Conservation (phyloP, 2,797 vertebrate genomes). For the Crossoptilon crossoptilon region DNA sequence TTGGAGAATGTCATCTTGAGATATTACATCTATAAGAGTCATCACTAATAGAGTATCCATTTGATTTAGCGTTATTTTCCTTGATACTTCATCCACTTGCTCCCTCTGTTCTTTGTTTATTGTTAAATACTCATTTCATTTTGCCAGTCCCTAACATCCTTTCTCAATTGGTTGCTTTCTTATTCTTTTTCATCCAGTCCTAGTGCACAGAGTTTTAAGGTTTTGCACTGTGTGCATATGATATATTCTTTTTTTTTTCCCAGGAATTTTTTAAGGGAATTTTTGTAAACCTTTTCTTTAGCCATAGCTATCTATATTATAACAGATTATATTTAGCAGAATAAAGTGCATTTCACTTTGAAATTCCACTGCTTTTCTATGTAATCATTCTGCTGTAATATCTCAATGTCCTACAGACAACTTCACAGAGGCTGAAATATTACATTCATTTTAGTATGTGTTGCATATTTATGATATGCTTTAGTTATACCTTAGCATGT, state of each 20-base stretch:
- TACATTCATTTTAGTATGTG: neutral
- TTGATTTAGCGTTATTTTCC: conserved; percentile 40
- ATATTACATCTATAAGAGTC: neutral
- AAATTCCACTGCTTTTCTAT: neutral
- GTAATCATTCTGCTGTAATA: neutral
- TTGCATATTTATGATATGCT: neutral
- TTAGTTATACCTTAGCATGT: neutral
- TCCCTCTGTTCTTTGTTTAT: conserved; percentile 14
- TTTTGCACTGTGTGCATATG: accelerated
- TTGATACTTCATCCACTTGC: conserved; percentile 18
- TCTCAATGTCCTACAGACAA: neutral
- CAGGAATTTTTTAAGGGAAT: neutral
- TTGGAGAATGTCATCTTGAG: conserved; percentile 20
- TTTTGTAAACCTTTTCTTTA: neutral
- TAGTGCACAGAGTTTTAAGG: neutral
- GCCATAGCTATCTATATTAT: neutral
- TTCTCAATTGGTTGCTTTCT: neutral
- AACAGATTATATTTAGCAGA: neutral
- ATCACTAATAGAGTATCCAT: neutral
- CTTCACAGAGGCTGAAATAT: neutral
- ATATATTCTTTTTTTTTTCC: neutral
- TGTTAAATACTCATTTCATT: neutral
- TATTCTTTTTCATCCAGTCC: neutral
- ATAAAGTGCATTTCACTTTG: neutral
- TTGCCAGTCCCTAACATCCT: neutral